Evolutionary conservation across 1,140 invertebrate genomes (phyloP).

Genomic region (Leptinotarsa undecemlineata): DNA sequence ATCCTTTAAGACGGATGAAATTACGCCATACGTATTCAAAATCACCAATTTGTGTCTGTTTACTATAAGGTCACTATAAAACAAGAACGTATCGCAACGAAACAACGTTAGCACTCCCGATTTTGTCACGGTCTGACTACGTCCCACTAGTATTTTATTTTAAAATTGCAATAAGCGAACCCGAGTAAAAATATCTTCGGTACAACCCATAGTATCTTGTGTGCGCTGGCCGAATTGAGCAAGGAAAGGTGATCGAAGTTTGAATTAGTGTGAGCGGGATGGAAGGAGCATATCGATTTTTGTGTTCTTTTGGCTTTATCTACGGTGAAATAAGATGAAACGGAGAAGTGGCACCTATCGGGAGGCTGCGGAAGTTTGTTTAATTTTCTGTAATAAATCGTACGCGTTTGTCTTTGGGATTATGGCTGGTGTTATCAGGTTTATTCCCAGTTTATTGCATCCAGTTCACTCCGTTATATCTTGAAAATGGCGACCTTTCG

Average conservation of each 20-base stretch:
- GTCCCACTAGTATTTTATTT: constrained; percentile 25
- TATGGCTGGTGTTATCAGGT: background rate
- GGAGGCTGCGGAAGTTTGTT: constrained; percentile 28
- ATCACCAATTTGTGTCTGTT: background rate
- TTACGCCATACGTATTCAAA: constrained; percentile 21
- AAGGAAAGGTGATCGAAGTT: constrained; percentile 10
- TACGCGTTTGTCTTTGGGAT: background rate
- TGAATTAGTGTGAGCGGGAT: constrained; percentile 22
- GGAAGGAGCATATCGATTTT: constrained; percentile 36
- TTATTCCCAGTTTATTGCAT: background rate
- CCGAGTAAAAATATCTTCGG: constrained; percentile 30
- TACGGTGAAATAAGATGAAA: constrained; percentile 31
- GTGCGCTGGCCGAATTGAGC: constrained; percentile 32
- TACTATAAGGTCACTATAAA: background rate
- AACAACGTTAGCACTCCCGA: constrained; percentile 5
- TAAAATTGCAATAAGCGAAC: constrained; percentile 24
- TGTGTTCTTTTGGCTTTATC: constrained; percentile 28
- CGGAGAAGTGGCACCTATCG: constrained; percentile 26
- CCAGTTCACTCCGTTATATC: too few relatives aligned
- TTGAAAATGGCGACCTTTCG: too few relatives aligned
- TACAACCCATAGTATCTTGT: constrained; percentile 37
- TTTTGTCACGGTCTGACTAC: constrained; percentile 2
- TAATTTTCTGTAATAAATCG: constrained; percentile 21
- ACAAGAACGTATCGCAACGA: background rate
- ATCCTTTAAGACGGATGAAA: background rate